Evolutionary conservation across 2,888 invertebrate genomes (phyloP).

Genomic region (Sphecodes monilicornis): DNA sequence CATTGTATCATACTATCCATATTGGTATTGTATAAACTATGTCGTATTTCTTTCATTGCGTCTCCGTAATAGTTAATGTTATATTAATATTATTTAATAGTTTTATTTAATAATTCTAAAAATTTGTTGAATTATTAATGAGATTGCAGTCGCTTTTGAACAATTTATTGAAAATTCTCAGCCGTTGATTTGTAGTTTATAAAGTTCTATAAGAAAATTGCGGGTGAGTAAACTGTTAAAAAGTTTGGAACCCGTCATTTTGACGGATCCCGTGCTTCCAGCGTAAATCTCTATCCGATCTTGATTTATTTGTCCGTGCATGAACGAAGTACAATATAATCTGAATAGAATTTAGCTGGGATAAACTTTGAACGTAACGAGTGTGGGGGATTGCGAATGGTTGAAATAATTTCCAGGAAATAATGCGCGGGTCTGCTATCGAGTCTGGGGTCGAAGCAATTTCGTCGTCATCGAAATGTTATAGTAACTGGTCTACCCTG

Average conservation of each 20-base stretch:
- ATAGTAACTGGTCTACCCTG: conserved; percentile 17
- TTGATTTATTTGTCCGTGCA: no score
- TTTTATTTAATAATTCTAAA: no score
- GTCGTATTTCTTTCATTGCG: no score
- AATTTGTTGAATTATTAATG: not conserved
- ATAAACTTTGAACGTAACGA: not conserved
- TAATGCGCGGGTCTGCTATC: not conserved
- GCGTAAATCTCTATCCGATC: not conserved
- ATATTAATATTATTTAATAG: no score
- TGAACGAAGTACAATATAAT: not conserved
- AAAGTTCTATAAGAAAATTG: no score
- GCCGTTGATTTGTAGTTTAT: not conserved
- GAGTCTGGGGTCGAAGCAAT: not conserved
- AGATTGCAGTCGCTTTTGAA: not conserved
- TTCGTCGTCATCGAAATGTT: conserved; percentile 5
- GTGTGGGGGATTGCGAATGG: not conserved
- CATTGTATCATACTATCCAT: no score
- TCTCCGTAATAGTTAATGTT: no score
- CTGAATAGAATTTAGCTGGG: not conserved
- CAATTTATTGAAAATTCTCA: not conserved
- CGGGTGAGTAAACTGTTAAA: not conserved
- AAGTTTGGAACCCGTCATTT: not conserved
- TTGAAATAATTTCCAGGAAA: not conserved
- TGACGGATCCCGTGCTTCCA: no score
- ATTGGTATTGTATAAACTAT: no score